Conservation (phyloP, 1,140 invertebrate genomes). For the Pseudomyrmex flavicornis region DNA sequence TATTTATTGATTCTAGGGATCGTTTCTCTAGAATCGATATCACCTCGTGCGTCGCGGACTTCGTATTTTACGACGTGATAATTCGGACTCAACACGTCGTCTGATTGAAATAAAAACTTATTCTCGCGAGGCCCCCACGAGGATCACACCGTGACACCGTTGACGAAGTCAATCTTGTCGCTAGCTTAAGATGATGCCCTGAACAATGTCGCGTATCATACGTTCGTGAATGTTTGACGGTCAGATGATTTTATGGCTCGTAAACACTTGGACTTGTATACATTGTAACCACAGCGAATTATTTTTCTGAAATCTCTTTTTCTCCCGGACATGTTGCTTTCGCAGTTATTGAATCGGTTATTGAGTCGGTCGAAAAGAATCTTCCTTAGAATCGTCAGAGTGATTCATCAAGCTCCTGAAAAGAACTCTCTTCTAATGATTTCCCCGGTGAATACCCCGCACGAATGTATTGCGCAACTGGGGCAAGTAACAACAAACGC, state of each 20-base stretch:
- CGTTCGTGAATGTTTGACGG: neutral
- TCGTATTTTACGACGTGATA: constrained; percentile 40
- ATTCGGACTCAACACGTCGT: constrained; percentile 17
- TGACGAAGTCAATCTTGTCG: neutral
- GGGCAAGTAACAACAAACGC: neutral
- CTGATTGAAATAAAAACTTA: constrained; percentile 21
- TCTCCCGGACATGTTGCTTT: no score
- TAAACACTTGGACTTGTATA: neutral
- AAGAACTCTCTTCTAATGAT: neutral
- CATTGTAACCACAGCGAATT: neutral
- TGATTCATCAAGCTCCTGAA: neutral
- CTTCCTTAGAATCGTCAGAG: neutral
- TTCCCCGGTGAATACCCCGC: neutral
- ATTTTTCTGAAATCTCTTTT: neutral
- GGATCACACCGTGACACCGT: neutral
- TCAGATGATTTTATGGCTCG: constrained; percentile 21
- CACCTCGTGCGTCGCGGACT: neutral
- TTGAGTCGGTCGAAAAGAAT: neutral
- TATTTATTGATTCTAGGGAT: no score
- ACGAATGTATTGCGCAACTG: neutral
- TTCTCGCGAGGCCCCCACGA: neutral
- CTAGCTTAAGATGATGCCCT: neutral
- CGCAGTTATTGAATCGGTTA: no score
- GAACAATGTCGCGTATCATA: neutral
- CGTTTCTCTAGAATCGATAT: constrained; percentile 40